Evolutionary conservation across 2,888 invertebrate species (phyloP), one percentile per base, ranked within the genome.

Genomic region (Cheilosia vulpina): DNA sequence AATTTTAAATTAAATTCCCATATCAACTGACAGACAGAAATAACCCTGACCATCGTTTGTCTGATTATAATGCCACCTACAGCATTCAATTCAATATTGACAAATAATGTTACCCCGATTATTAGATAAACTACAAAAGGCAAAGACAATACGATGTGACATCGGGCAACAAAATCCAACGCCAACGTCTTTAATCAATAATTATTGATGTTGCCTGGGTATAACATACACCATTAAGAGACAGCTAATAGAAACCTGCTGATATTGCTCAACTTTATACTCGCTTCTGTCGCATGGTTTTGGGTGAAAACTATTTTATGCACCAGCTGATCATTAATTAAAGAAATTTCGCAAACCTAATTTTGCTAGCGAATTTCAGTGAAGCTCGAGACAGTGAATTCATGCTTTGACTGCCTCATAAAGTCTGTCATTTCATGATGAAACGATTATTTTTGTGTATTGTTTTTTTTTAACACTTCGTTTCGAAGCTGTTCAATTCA

Each of bases 21-120:
- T 9, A 50, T 17, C 52, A 34, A 2, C 24, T 19, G 27, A 55
- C 21, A n/a, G 55, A 3, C 21, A 4, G 15, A 45, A 43, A 53
- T 45, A 55, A 68, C 68, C 68, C 43, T 68, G 68, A 57, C 65
- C 63, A 75, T 65, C 65, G 57, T 71, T 60, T 71, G 50, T n/a
- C 21, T 21, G 72, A 72, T 72, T 72, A 62, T 72, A 9, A 58
- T 21, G 45, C 27, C 57, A 53, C 53, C 52, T n/a, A 62, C 55
- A 69, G 43, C 69, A 50, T 77, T 69, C 55, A 62, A 50, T 77
- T 69, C 55, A 57, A 62, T 63, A 41, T 62, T 80, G 66, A 66
- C 73, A 80, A 80, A 80, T 71, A 80, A 75, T 57, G 24, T 63
- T 71, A 63, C 58, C 72, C 77, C 58, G 65, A 81, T 82, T 82